These are phyloP conservation scores for Chrosomus eos DNA, from an alignment of 2,797 vertebrate genomes.

Conservation along the genomic window DNA sequence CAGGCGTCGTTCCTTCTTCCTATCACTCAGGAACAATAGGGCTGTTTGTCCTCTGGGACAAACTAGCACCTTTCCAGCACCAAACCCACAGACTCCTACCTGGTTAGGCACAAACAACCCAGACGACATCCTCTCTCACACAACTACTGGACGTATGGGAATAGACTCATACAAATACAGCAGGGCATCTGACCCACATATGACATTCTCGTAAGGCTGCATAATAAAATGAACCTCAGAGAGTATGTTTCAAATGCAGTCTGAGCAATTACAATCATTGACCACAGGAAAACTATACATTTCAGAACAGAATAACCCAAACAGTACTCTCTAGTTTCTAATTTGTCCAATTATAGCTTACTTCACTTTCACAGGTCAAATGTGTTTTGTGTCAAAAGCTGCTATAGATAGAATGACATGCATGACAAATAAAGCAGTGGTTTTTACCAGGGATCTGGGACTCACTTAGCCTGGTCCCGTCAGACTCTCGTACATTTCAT, in stretches of 20 bases:
- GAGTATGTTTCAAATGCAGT: not conserved
- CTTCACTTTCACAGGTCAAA: not conserved
- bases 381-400: not conserved
- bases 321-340: not conserved
- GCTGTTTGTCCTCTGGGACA: constrained; percentile 58
- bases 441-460: not conserved
- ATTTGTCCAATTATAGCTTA: not conserved
- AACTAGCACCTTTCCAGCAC: constrained; percentile 37
- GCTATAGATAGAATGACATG: not conserved
- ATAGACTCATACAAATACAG: not conserved
- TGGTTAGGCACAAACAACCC: constrained; percentile 26
- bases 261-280: not conserved
- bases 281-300: not conserved
- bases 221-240: not conserved
- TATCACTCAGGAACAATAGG: constrained; percentile 71
- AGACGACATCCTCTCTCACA: constrained; percentile 6
- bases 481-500: no score
- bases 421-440: not conserved
- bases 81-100: constrained; percentile 37
- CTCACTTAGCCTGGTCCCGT: no score
- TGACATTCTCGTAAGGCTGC: not conserved
- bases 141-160: not conserved
- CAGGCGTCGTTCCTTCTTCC: constrained; percentile 66
- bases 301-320: not conserved
- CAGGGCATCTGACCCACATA: not conserved